Evolutionary conservation across 2,113 vertebrate species (phyloP).

Genomic region (Rousettus leschenaultii): DNA sequence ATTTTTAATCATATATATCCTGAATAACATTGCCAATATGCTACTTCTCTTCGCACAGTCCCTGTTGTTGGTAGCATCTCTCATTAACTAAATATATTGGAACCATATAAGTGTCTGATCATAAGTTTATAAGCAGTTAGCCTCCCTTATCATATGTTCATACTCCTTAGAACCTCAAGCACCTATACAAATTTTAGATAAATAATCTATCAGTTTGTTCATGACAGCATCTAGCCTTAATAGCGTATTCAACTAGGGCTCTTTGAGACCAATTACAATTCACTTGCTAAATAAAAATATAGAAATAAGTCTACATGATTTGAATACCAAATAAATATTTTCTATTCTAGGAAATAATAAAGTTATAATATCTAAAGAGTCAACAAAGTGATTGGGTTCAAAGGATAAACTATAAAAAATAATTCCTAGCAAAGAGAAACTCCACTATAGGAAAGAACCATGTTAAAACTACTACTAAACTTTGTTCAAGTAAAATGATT

Average conservation of each 20-base stretch:
- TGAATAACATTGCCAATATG: background rate
- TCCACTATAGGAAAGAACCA: background rate
- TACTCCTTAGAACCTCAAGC: background rate
- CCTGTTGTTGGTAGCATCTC: background rate
- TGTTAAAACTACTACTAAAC: background rate
- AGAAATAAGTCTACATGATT: background rate
- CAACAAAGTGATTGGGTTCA: background rate
- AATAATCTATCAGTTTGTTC: background rate
- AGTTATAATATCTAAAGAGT: background rate
- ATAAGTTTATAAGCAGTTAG: background rate
- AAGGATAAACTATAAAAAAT: background rate
- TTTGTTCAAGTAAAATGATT: background rate
- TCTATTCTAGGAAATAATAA: background rate
- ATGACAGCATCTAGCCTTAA: background rate
- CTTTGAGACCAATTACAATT: background rate
- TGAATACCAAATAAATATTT: background rate
- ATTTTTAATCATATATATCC: constrained; percentile 2
- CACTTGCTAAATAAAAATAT: background rate
- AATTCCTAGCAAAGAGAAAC: background rate
- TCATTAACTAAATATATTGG: constrained; percentile 3
- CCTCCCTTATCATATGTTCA: background rate
- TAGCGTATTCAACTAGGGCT: background rate
- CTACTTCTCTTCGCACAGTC: background rate
- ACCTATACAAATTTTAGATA: background rate
- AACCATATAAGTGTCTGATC: background rate